Percentiles rank a stretch among this genome's conserved stretches.
These are phyloP conservation scores for Caenorhabditis briggsae DNA, from an alignment of 1,140 invertebrate genomes.

Conservation along the genomic window DNA sequence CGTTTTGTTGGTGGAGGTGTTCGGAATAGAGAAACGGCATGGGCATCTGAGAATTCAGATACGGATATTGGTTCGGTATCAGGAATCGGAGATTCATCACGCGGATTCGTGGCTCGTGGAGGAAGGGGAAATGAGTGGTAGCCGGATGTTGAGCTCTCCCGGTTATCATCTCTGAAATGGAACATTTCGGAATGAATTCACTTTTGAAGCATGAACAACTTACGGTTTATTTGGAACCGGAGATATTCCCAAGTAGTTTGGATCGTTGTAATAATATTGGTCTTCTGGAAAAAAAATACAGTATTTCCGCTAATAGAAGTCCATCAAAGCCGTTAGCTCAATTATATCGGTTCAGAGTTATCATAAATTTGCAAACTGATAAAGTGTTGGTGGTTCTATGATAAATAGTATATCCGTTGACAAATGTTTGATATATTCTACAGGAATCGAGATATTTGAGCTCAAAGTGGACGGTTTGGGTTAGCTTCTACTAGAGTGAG, in stretches of 20 bases:
- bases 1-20: slow-evolving; percentile 4
- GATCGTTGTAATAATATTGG: slow-evolving; percentile 11
- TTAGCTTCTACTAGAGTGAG: no score
- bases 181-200: neutral
- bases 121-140: slow-evolving; percentile 20
- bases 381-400: no score
- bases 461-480: no score
- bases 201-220: neutral
- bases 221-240: neutral
- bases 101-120: neutral
- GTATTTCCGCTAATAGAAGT: no score
- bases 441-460: no score
- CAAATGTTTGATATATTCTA: no score
- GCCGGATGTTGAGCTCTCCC: neutral
- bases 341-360: no score
- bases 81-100: slow-evolving; percentile 12
- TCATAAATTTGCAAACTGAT: no score
- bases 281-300: slow-evolving; percentile 24
- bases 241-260: neutral
- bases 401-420: no score
- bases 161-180: neutral
- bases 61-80: slow-evolving; percentile 43
- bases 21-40: neutral
- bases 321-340: no score
- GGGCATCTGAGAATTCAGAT: slow-evolving; percentile 41